phyloP scores from a whole-genome alignment of 2,797 vertebrate species.

The Knipowitschia caucasica region DNA sequence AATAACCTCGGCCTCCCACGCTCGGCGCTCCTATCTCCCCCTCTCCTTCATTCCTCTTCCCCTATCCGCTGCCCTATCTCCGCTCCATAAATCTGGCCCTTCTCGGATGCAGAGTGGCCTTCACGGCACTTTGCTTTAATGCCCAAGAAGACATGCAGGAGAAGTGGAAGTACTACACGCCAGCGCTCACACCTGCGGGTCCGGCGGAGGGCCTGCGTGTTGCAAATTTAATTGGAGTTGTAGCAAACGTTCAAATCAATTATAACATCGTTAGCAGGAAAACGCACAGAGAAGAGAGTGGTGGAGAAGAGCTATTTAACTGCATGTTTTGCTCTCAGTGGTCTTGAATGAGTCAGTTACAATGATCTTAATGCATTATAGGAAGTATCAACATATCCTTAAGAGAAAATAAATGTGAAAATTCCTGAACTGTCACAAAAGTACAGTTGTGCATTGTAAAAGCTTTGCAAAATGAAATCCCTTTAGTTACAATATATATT shows the following conservation, averaged over 20 bases:
- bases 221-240: neutral
- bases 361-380: no score
- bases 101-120: slow-evolving; percentile 58
- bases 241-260: neutral
- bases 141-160: slow-evolving; percentile 33
- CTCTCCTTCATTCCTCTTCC: slow-evolving; percentile 54
- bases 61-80: slow-evolving; percentile 48
- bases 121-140: slow-evolving; percentile 56
- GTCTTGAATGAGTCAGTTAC: no score
- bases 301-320: neutral
- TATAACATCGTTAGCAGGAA: neutral
- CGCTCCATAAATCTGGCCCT: slow-evolving; percentile 67
- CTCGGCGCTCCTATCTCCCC: slow-evolving; percentile 50
- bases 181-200: neutral
- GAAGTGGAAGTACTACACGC: slow-evolving; percentile 19
- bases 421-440: no score
- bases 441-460: no score
- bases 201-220: neutral
- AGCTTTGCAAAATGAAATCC: no score
- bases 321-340: no score
- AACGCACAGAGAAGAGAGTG: neutral
- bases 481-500: no score
- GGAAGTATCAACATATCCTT: no score
- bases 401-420: no score
- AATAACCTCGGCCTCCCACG: slow-evolving; percentile 55